phyloP scores from a whole-genome alignment of 2,113 vertebrate genomes.

The Hemibagrus wyckioides region DNA sequence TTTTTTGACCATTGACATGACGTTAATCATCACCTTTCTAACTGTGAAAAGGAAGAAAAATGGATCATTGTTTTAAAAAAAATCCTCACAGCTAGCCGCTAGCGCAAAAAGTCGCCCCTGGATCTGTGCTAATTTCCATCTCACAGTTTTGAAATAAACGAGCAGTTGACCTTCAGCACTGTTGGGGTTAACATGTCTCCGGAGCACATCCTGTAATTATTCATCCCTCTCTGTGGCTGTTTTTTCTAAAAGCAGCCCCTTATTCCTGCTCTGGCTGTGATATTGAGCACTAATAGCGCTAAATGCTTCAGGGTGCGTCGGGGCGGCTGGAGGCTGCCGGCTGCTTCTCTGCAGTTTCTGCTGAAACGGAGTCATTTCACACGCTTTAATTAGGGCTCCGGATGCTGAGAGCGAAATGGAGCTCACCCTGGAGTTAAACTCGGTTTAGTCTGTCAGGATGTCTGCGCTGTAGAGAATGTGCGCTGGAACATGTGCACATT shows the following conservation, averaged over 20 bases:
- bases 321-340: neutral
- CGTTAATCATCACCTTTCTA: too few relatives aligned
- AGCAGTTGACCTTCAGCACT: neutral
- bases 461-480: neutral
- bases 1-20: too few relatives aligned
- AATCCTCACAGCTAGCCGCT: too few relatives aligned
- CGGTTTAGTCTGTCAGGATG: slow-evolving; percentile 5
- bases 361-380: slow-evolving; percentile 27
- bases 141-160: neutral
- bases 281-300: slow-evolving; percentile 11
- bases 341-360: slow-evolving; percentile 1
- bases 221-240: neutral
- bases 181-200: slow-evolving; percentile 27
- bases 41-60: too few relatives aligned
- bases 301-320: slow-evolving; percentile 13
- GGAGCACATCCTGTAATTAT: slow-evolving; percentile 18
- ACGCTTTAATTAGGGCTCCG: neutral
- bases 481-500: neutral
- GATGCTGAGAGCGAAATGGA: slow-evolving; percentile 28
- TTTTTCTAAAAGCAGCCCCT: slow-evolving; percentile 19
- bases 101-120: neutral
- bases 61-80: too few relatives aligned
- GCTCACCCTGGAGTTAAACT: slow-evolving; percentile 6
- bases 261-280: neutral
- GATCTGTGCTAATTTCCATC: neutral